Evolutionary conservation across 2,113 vertebrate species (phyloP).

Genomic region (Atractosteus spatula): DNA sequence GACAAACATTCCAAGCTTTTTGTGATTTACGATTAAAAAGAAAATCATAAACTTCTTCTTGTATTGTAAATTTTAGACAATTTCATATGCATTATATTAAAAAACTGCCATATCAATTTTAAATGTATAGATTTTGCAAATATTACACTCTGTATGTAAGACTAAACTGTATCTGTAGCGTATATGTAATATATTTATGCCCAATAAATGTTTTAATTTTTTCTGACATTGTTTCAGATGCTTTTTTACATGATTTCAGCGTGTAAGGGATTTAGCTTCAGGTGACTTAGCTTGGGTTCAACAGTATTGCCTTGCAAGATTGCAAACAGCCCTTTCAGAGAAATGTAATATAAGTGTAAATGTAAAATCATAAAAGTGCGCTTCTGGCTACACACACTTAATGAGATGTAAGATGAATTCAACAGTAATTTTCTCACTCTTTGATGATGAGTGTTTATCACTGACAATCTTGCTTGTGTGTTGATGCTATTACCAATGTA

Average conservation of each 20-base stretch:
- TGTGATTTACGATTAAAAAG: conserved; percentile 66
- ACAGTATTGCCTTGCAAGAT: no score
- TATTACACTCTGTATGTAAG: conserved; percentile 99
- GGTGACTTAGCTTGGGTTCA: background rate
- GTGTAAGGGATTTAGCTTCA: background rate
- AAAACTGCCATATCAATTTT: conserved; percentile 99
- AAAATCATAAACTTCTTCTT: conserved; percentile 87
- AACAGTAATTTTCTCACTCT: no score
- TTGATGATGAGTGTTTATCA: no score
- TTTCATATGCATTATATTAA: conserved; percentile 99
- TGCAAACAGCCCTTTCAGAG: background rate
- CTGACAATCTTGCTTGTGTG: no score
- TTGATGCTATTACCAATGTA: no score
- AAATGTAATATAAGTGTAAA: no score
- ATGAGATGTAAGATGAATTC: no score
- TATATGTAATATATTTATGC: conserved; percentile 99
- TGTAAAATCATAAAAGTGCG: no score
- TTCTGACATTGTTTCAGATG: conserved; percentile 57
- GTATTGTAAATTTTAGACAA: conserved; percentile 99
- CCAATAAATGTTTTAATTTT: conserved; percentile 99
- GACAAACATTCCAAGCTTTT: conserved; percentile 97
- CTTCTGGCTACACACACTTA: no score
- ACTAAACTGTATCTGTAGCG: conserved; percentile 99
- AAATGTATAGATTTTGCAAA: conserved; percentile 99
- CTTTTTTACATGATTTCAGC: conserved; percentile 24